Base-by-base conservation (phyloP, 2,797 vertebrate species). In the Melanotaenia nigrans region DNA sequence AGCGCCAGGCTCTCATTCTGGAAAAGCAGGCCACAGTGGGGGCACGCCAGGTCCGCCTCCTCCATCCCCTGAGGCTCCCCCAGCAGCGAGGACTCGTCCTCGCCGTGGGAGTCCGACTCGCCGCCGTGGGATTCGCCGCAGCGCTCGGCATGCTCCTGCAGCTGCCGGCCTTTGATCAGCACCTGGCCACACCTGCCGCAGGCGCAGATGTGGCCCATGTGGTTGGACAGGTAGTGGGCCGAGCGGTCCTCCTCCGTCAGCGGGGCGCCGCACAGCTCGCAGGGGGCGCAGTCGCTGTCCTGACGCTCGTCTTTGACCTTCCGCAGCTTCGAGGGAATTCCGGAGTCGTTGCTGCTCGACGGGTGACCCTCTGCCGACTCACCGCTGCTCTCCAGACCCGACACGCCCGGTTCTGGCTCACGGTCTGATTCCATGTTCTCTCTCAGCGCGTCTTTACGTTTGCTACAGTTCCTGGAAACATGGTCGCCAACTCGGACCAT, bases 181-280 rank as follows among this genome's bases (percentile, higher is more conserved):
- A 99, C 96, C 85, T 96, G 97, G 67, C 98, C 98, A 4, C 98
- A 99, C 61, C 98, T 94, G 18, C 98, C 98, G 20, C 98, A 99
- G 0, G 98, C 98, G 22, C 98, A 99, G 78, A 99, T 98, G 71
- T 97, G 97, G 72, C 96, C 96, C 90, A 99, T 96, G 89, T 99
- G 98, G 88, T 94, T 96, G 87, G 98, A 96, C 83, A 99, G 95
- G 87, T 98, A 99, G 93, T 99, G 98, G 61, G 95, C 93, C 0
- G 97, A 97, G 77, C 95, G 92, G 82, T 98, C 96, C 73, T 97
- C 96, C 78, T 97, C 97, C 0, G 94, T 94, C 62, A 99, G 87
- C 3, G 95, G 87, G 40, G 95, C 88, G 0, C 97, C 97, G 12
- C 98, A 99, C 18, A 99, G 90, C 88, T 99, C 98, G 60, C 97